A percentile compares a stretch with the other conserved stretches of the same genome.
These are phyloP conservation scores for Stegodyphus mimosarum DNA, from an alignment of 1,140 invertebrate species.

Conservation along the genomic window DNA sequence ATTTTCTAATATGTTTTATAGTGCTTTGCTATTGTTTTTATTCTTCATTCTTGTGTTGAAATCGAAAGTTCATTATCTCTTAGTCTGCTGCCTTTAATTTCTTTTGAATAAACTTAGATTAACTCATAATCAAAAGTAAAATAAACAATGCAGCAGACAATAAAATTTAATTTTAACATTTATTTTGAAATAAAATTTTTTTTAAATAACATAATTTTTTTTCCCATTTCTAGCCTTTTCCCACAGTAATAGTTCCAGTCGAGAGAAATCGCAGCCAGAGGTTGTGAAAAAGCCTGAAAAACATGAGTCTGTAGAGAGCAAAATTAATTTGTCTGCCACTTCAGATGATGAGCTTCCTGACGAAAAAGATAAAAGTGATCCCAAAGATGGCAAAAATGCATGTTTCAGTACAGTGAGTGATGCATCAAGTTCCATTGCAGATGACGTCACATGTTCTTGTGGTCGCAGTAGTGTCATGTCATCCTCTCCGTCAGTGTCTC, in stretches of 20 bases:
- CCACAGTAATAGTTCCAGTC: background rate
- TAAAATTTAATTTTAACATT: too few species aligned
- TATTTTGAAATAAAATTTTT: too few species aligned
- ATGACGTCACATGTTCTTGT: constrained; percentile 54
- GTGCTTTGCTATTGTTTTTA: too few species aligned
- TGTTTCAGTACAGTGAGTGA: constrained; percentile 49
- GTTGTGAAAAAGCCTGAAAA: background rate
- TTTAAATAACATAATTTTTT: too few species aligned
- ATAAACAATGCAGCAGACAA: too few species aligned
- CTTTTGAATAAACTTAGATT: too few species aligned
- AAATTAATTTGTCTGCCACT: background rate
- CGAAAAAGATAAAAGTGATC: background rate
- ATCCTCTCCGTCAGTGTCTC: constrained; percentile 28
- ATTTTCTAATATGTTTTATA: too few species aligned
- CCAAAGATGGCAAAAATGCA: constrained; percentile 34
- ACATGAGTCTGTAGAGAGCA: background rate
- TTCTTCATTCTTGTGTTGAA: too few species aligned
- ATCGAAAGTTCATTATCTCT: too few species aligned
- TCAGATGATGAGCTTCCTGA: constrained; percentile 14
- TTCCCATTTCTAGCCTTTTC: too few species aligned
- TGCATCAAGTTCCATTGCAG: constrained; percentile 52
- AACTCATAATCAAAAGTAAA: too few species aligned
- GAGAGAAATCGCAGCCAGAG: background rate
- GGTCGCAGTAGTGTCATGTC: constrained; percentile 48
- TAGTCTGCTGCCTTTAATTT: too few species aligned